Percentiles rank a stretch among this genome's conserved stretches.
These are phyloP conservation scores for Epinotia nisella DNA, from an alignment of 2,888 invertebrate genomes.

Conservation along the genomic window DNA sequence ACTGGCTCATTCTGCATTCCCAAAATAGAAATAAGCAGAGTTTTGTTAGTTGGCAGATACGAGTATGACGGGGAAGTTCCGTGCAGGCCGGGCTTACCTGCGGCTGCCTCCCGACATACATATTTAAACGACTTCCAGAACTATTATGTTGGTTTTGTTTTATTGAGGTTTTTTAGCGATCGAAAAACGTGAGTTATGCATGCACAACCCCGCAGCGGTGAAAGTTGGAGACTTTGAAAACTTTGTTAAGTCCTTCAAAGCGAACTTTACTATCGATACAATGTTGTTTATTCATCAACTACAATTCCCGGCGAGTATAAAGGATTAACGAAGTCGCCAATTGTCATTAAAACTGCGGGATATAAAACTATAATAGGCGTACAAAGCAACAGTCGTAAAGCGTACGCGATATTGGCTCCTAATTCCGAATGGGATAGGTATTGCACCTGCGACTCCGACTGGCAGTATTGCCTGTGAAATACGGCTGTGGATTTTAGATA, in stretches of 20 bases:
- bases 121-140: conserved; percentile 44
- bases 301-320: conserved; percentile 29
- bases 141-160: conserved; percentile 38
- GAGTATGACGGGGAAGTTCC: conserved; percentile 39
- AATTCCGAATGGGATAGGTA: conserved; percentile 71
- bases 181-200: conserved; percentile 28
- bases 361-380: conserved; percentile 44
- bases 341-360: conserved; percentile 40
- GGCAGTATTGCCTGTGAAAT: conserved; percentile 64
- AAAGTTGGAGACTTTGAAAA: conserved; percentile 3
- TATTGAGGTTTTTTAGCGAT: conserved; percentile 33
- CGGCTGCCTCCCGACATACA: conserved; percentile 41
- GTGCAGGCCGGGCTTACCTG: conserved; percentile 39
- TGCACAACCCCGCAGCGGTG: conserved; percentile 13
- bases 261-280: conserved; percentile 3
- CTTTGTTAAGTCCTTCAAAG: conserved; percentile 11
- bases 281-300: conserved; percentile 27
- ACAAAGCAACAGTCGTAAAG: conserved; percentile 60
- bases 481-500: conserved; percentile 57
- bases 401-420: conserved; percentile 72
- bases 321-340: conserved; percentile 42
- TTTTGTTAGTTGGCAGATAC: conserved; percentile 49
- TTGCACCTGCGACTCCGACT: conserved; percentile 67
- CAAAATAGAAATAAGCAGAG: conserved; percentile 71
- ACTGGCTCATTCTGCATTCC: conserved; percentile 67